Evolutionary conservation across 2,797 vertebrate species (phyloP).

Genomic region (Tragelaphus eurycerus): DNA sequence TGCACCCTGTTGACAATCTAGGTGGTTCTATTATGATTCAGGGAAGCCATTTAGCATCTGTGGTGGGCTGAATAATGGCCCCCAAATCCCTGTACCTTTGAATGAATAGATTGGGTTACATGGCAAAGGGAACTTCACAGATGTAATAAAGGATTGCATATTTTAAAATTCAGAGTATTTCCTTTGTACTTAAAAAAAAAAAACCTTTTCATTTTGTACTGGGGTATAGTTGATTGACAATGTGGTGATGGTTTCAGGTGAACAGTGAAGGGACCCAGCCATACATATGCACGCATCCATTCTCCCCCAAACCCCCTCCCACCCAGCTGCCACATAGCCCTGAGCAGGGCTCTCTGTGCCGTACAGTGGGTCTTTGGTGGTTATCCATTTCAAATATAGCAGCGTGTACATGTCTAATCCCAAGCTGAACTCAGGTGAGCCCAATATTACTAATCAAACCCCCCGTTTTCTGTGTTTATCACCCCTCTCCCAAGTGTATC

Average conservation of each 20-base stretch:
- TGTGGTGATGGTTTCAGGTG: neutral
- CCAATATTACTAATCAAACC: neutral
- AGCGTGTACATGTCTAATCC: neutral
- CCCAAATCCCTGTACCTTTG: neutral
- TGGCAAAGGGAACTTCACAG: neutral
- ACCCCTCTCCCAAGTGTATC: neutral
- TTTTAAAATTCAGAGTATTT: neutral
- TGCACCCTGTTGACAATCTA: neutral
- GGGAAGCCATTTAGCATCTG: neutral
- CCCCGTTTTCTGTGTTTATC: neutral
- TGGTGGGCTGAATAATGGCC: neutral
- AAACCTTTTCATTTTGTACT: neutral
- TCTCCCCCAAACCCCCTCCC: neutral
- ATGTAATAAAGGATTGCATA: neutral
- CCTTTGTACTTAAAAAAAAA: neutral
- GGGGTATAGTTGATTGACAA: neutral
- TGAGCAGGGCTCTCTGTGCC: neutral
- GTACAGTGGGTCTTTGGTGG: neutral
- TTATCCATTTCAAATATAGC: neutral
- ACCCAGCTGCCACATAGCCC: neutral
- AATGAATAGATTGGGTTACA: neutral
- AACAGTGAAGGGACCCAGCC: neutral
- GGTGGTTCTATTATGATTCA: neutral
- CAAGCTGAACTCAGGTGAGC: neutral
- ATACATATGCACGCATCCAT: neutral